These are phyloP conservation scores for Drosophila lini DNA, from an alignment of 1,140 invertebrate genomes.

Conservation along the genomic window DNA sequence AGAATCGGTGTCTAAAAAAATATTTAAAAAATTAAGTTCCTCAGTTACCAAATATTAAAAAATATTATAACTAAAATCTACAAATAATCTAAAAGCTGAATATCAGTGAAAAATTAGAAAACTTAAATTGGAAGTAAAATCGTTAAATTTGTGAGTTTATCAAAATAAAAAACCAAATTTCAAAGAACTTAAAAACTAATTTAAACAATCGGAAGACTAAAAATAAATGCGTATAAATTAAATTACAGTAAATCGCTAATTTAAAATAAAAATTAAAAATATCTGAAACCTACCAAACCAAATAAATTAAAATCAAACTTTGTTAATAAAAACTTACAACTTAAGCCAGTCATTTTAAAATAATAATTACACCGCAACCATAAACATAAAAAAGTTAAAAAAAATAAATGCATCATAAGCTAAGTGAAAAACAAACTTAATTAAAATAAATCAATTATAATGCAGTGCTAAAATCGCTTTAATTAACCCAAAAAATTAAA, in stretches of 20 bases:
- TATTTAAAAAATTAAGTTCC: neutral
- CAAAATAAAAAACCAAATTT: neutral
- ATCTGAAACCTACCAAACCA: neutral
- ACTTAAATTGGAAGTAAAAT: neutral
- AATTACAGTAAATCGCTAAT: too few relatives aligned
- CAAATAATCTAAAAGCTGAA: neutral
- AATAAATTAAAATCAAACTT: neutral
- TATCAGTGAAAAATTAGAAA: neutral
- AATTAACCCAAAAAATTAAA: neutral
- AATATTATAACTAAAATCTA: neutral
- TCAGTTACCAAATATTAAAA: neutral
- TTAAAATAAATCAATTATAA: neutral
- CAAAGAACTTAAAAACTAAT: neutral
- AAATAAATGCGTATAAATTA: neutral
- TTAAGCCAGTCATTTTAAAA: neutral
- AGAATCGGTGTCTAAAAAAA: conserved; percentile 8
- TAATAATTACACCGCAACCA: neutral
- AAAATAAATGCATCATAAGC: neutral
- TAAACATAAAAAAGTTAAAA: neutral
- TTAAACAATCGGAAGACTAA: neutral
- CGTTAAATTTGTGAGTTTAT: too few relatives aligned
- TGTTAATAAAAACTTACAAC: too few relatives aligned
- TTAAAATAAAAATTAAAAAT: neutral
- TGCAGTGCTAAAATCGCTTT: neutral
- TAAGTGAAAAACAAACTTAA: neutral